These are phyloP conservation scores for Sycobia sp. DNA, from an alignment of 1,140 invertebrate species.

Conservation along the genomic window DNA sequence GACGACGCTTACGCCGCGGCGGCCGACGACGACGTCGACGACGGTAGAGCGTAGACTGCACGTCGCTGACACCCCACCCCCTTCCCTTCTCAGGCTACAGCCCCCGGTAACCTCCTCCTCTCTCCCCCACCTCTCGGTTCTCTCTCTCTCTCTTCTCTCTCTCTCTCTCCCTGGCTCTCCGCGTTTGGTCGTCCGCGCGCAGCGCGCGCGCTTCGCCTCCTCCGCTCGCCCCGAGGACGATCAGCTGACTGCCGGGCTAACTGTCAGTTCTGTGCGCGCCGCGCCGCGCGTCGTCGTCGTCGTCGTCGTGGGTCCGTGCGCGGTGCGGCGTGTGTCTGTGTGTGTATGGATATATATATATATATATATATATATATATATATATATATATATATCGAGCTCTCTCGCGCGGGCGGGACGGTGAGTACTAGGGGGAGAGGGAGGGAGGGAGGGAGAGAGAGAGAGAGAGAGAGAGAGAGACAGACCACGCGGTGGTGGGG, in stretches of 20 bases:
- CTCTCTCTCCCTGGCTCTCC: conserved; percentile 23
- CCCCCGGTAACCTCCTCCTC: conserved; percentile 24
- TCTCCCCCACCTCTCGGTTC: conserved; percentile 21
- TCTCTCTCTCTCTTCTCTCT: conserved; percentile 3
- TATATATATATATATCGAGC: neutral
- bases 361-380: too few relatives aligned
- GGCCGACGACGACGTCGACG: conserved; percentile 30
- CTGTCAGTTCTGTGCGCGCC: conserved; percentile 49
- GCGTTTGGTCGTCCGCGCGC: neutral
- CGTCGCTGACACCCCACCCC: conserved; percentile 40
- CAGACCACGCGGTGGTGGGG: conserved; percentile 20
- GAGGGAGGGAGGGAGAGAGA: conserved; percentile 10
- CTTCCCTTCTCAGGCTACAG: conserved; percentile 28
- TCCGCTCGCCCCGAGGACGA: conserved; percentile 42
- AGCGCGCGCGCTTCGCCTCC: conserved; percentile 6
- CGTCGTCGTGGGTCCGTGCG: too few relatives aligned
- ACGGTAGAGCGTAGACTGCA: conserved; percentile 47
- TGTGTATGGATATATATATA: too few relatives aligned
- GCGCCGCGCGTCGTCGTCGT: too few relatives aligned
- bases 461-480: too few relatives aligned
- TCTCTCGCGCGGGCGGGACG: conserved; percentile 1
- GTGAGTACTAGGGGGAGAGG: conserved; percentile 8
- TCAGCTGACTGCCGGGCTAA: conserved; percentile 55
- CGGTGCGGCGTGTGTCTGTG: conserved; percentile 34
- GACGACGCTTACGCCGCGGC: conserved; percentile 11